Conservation (phyloP, 2,888 invertebrate species). For the Campaea margaritaria region DNA sequence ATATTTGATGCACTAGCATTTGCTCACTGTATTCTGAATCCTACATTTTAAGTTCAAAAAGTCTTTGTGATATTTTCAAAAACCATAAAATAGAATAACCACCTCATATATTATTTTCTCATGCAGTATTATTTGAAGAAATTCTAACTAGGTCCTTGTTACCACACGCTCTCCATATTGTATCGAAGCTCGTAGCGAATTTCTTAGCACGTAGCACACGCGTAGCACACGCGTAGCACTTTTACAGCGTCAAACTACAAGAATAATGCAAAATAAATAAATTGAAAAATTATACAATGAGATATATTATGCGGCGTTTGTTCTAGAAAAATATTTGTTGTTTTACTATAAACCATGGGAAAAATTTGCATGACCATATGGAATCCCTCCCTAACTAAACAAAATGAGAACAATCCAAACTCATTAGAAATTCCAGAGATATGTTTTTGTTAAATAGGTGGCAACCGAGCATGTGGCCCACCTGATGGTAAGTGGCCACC, state of each 20-base stretch:
- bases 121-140: constrained; percentile 14
- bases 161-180: constrained; percentile 18
- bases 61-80: background rate
- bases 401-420: no score
- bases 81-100: background rate
- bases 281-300: constrained; percentile 7
- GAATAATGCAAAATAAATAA: no score
- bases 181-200: constrained; percentile 27
- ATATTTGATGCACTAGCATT: no score
- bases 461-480: no score
- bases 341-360: no score
- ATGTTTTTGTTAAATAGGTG: no score
- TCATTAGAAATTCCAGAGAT: no score
- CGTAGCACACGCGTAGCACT: constrained; percentile 32
- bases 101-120: background rate
- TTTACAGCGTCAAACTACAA: constrained; percentile 12
- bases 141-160: constrained; percentile 16
- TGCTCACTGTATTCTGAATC: no score
- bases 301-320: background rate
- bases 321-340: background rate
- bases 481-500: no score
- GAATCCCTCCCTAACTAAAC: no score
- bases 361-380: no score
- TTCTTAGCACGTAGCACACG: constrained; percentile 30
- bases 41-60: no score